Evolutionary conservation across 2,888 invertebrate genomes (phyloP), one percentile per base, ranked within the genome.

Genomic region (Pyrochroa serraticornis): DNA sequence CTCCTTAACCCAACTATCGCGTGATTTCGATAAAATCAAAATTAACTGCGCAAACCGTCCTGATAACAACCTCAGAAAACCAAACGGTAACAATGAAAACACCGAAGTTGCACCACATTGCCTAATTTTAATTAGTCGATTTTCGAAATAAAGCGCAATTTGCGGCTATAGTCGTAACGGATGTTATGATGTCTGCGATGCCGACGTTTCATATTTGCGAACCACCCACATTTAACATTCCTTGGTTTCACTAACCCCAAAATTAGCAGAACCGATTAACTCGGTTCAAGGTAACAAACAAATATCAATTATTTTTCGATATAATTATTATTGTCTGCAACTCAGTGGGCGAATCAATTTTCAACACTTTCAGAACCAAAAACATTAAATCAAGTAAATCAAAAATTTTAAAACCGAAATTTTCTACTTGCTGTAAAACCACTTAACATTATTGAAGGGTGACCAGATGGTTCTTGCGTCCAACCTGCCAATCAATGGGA

Each of bases 151-250:
- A 47, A 54, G 47, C 34, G 30, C 32, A 43, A 57, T 50, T 57
- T 58, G 42, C 34, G 45, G 30, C 32, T 39, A 43, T 58, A 47
- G 44, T 50, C 31, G 46, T 60, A 60, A 58, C 68, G 68, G 68
- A 68, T 68, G 65, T 68, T 60, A 58, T 58, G 58, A 57, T 60
- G 67, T 67, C 67, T 67, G 67, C 67, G 63, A 60, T 62, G 63
- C 43, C 55, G 63, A 63, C 65, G 65, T 60, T 68, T 68, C 65
- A 66, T 68, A 62, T 65, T 68, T 63, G 62, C 56, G 59, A 61
- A 62, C 64, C 68, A 66, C 68, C 68, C 68, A 68, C 68, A 66
- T 66, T 50, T 65, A 66, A 60, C 53, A 65, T 68, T 65, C 65
- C 65, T 60, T 48, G 56, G 66, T 65, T 66, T 66, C 66, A 62